phyloP scores from a whole-genome alignment of 1,140 invertebrate genomes.

The Aricia agestis region DNA sequence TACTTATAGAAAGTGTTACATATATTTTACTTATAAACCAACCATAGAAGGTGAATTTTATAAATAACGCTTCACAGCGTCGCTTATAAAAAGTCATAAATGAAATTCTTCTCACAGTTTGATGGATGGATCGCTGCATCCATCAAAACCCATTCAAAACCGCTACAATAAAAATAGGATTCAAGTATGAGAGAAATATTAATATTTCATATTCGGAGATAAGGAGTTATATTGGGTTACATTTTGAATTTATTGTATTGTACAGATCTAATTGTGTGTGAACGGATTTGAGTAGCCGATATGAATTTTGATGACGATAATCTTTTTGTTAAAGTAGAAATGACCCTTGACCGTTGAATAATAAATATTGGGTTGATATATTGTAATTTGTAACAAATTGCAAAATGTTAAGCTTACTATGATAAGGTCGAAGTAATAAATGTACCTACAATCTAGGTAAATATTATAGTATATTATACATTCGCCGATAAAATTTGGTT shows the following conservation, averaged over 20 bases:
- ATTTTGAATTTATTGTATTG: conserved; percentile 60
- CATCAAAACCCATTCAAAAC: conserved; percentile 25
- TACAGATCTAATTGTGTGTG: conserved; percentile 73
- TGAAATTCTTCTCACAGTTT: conserved; percentile 8
- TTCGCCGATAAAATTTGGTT: too few species aligned
- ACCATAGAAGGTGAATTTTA: not conserved
- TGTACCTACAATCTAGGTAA: too few species aligned
- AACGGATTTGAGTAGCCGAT: conserved; percentile 42
- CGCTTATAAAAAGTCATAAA: not conserved
- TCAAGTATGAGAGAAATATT: conserved; percentile 52
- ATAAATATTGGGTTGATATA: conserved; percentile 22
- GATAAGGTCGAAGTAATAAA: not conserved
- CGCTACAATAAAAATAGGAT: conserved; percentile 68
- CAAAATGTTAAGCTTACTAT: not conserved
- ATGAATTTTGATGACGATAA: conserved; percentile 65
- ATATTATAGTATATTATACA: too few species aligned
- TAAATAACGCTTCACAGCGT: not conserved
- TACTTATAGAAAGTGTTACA: not conserved
- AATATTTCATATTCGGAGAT: conserved; percentile 58
- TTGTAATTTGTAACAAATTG: conserved; percentile 7
- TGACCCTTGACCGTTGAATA: conserved; percentile 25
- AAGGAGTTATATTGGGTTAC: conserved; percentile 63
- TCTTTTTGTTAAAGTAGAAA: conserved; percentile 26
- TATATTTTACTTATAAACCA: not conserved
- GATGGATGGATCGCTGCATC: conserved; percentile 5